Evolutionary conservation across 2,797 vertebrate genomes (phyloP).

Genomic region (Rhinogobio ventralis): DNA sequence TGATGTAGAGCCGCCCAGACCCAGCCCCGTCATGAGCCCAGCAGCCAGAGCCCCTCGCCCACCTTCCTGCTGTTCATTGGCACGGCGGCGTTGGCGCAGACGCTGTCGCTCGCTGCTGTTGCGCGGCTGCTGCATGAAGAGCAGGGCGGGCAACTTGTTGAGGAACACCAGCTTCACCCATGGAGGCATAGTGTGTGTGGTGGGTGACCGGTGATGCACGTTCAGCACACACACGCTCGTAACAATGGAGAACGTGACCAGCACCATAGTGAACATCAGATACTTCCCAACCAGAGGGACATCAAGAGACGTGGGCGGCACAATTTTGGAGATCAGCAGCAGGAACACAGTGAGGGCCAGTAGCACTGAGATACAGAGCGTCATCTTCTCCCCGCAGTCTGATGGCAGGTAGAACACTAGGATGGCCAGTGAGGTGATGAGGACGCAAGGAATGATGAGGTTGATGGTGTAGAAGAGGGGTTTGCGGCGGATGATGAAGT

Average conservation of each 20-base stretch:
- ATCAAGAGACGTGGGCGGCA: slow-evolving; percentile 92
- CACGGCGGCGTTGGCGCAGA: slow-evolving; percentile 83
- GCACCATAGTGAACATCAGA: slow-evolving; percentile 98
- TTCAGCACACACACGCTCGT: slow-evolving; percentile 96
- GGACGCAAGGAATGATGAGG: slow-evolving; percentile 95
- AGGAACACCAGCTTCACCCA: slow-evolving; percentile 95
- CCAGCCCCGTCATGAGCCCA: slow-evolving; percentile 77
- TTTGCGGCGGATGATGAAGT: slow-evolving; percentile 96
- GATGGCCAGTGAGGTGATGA: slow-evolving; percentile 95
- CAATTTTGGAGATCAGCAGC: slow-evolving; percentile 96
- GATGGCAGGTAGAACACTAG: slow-evolving; percentile 96
- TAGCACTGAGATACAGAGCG: slow-evolving; percentile 93
- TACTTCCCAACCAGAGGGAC: slow-evolving; percentile 97
- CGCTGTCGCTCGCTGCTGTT: slow-evolving; percentile 90
- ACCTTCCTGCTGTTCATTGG: slow-evolving; percentile 80
- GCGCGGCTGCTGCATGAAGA: slow-evolving; percentile 93
- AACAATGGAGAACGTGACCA: slow-evolving; percentile 96
- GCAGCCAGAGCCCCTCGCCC: slow-evolving; percentile 70
- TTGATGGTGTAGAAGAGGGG: slow-evolving; percentile 99
- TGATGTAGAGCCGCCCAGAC: slow-evolving; percentile 57
- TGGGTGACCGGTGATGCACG: slow-evolving; percentile 94
- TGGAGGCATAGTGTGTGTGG: slow-evolving; percentile 95
- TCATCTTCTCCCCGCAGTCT: slow-evolving; percentile 97
- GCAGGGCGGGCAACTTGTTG: slow-evolving; percentile 88
- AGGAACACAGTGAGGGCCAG: slow-evolving; percentile 95